Evolutionary conservation across 2,888 invertebrate species (phyloP), one percentile per base, ranked within the genome.

Genomic region (Drosophila prostipennis): DNA sequence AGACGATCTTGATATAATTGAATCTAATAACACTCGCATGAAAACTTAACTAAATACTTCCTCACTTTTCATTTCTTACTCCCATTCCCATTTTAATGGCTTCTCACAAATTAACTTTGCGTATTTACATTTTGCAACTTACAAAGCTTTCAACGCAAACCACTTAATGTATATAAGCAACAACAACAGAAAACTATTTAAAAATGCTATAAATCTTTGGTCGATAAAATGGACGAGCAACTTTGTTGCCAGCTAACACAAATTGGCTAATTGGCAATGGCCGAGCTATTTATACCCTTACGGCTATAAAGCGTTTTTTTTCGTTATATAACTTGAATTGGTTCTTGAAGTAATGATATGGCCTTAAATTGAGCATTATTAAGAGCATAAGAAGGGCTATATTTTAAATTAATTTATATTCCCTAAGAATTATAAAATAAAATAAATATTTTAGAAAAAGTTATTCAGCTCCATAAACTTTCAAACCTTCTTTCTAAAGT

Each of bases 121-220:
- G n/a, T 64, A 49, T 51, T 64, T 65, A 54, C 46, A 48, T 64
- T 63, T 46, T 55, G 36, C 37, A 46, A 65, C 39, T 61, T 45
- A 32, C 32, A 76, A 59, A 75, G 57, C 77, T 77, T 72, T 75
- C 77, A 78, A 58, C 72, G 45, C 59, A 43, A 54, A 68, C 46
- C 54, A 65, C 51, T 73, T 55, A 23, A 59, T 55, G 59, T 58
- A 53, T 61, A 58, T 26, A n/a, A 48, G 48, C 60, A 55, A 43
- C 58, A 48, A 48, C 51, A 32, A 48, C 42, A 57, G 13, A 67
- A 74, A 79, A 77, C 73, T 74, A 79, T 80, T 85, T 69, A 76
- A 77, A 81, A 83, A 69, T 72, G 63, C 74, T 53, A 84, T 85
- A 78, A 84, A 83, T 84, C 77, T 77, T 64, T 7, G 45, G 59